phyloP scores from a whole-genome alignment of 1,140 invertebrate species.

The Bathynomus jamesi region DNA sequence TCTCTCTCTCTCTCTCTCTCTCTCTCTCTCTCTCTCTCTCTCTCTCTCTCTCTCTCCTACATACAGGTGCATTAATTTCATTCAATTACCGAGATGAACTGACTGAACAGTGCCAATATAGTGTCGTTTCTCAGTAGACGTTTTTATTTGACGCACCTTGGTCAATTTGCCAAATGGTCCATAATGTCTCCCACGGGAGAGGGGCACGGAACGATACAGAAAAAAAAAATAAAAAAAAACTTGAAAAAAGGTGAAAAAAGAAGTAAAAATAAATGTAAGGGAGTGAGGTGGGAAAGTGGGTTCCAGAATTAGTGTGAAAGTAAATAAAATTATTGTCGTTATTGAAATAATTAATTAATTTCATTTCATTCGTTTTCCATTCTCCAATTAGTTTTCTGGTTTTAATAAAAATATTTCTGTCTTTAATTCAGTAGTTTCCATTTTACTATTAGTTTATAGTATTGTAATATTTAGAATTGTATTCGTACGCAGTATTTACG shows the following conservation, averaged over 20 bases:
- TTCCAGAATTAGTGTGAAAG: too few relatives aligned
- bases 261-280: neutral
- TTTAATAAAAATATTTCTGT: too few relatives aligned
- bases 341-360: too few relatives aligned
- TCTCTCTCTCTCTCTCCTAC: neutral
- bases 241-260: neutral
- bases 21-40: neutral
- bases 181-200: neutral
- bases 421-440: too few relatives aligned
- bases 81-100: neutral
- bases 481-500: too few relatives aligned
- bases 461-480: too few relatives aligned
- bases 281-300: neutral
- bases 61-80: neutral
- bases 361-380: too few relatives aligned
- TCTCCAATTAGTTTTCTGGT: too few relatives aligned
- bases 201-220: neutral
- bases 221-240: neutral
- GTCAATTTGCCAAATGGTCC: slow-evolving; percentile 5
- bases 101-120: neutral
- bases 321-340: too few relatives aligned
- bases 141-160: neutral
- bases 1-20: neutral
- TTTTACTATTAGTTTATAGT: too few relatives aligned
- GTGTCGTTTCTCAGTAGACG: neutral